Evolutionary conservation across 2,888 invertebrate genomes (phyloP).

Genomic region (Bombylius discolor): DNA sequence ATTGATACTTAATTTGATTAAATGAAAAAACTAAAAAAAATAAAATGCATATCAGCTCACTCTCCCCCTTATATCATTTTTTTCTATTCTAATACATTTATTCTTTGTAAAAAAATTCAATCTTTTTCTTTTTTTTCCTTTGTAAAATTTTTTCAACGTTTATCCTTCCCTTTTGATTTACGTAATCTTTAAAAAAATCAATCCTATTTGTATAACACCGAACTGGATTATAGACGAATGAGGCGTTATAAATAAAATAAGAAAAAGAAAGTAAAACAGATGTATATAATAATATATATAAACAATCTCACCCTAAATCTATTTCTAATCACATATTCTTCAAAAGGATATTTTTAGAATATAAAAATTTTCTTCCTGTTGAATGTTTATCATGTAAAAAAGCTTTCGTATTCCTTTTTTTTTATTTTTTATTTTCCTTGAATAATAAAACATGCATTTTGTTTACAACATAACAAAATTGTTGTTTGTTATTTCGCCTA

Average conservation of each 20-base stretch:
- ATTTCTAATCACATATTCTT: neutral
- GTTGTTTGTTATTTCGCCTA: too few relatives aligned
- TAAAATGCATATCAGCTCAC: neutral
- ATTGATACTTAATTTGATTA: conserved; percentile 7
- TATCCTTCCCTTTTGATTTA: too few relatives aligned
- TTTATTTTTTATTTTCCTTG: too few relatives aligned
- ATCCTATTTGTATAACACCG: too few relatives aligned
- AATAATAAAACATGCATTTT: too few relatives aligned
- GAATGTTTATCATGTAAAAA: neutral
- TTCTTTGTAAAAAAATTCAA: neutral
- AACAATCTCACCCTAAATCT: neutral
- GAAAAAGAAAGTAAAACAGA: neutral
- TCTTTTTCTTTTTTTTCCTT: too few relatives aligned
- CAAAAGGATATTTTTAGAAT: neutral
- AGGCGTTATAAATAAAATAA: neutral
- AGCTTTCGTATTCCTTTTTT: too few relatives aligned
- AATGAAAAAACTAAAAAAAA: neutral
- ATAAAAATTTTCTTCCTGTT: neutral
- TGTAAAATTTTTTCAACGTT: too few relatives aligned
- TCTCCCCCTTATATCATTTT: neutral
- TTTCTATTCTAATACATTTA: neutral
- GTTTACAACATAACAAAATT: too few relatives aligned
- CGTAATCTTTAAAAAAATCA: too few relatives aligned
- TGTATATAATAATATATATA: neutral
- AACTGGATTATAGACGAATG: too few relatives aligned